Percentiles rank a stretch among this genome's conserved stretches.
phyloP scores from a whole-genome alignment of 2,888 invertebrate genomes.

The Hypomecis atomaria region DNA sequence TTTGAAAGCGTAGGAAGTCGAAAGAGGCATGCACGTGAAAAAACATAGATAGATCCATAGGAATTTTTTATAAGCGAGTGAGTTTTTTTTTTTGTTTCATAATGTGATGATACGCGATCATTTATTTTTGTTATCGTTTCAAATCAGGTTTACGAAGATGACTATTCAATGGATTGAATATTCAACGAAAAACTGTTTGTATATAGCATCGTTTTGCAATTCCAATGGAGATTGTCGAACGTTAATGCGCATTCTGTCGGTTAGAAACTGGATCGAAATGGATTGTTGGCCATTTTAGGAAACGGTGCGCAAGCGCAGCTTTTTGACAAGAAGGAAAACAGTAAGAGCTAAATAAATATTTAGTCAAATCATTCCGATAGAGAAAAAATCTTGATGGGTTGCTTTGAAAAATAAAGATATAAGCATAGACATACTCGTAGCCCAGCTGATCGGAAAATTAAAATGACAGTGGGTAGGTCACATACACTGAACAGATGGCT shows the following conservation, averaged over 20 bases:
- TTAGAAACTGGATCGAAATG: slow-evolving; percentile 72
- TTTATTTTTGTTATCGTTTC: neutral
- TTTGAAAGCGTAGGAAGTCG: slow-evolving; percentile 13
- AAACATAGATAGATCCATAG: neutral
- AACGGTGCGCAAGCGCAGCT: slow-evolving; percentile 37
- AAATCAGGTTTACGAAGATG: neutral
- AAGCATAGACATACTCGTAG: too few relatives aligned
- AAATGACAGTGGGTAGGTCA: too few relatives aligned
- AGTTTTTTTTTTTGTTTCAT: neutral
- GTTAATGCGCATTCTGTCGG: slow-evolving; percentile 50
- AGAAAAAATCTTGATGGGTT: neutral
- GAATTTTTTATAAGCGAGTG: neutral
- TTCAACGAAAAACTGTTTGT: slow-evolving; percentile 18
- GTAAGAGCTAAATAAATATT: slow-evolving; percentile 5
- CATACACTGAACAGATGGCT: too few relatives aligned
- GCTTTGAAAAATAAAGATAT: too few relatives aligned
- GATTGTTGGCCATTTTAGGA: slow-evolving; percentile 66
- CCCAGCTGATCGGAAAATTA: too few relatives aligned
- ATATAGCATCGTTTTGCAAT: slow-evolving; percentile 29
- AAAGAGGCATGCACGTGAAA: neutral
- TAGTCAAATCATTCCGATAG: neutral
- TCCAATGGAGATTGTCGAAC: slow-evolving; percentile 37
- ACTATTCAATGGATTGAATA: slow-evolving; percentile 2
- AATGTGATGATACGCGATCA: neutral
- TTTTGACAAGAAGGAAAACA: slow-evolving; percentile 11